Percentiles rank a stretch among this genome's conserved stretches.
Conservation (phyloP, 1,140 invertebrate genomes). For the Laupala kohalensis region DNA sequence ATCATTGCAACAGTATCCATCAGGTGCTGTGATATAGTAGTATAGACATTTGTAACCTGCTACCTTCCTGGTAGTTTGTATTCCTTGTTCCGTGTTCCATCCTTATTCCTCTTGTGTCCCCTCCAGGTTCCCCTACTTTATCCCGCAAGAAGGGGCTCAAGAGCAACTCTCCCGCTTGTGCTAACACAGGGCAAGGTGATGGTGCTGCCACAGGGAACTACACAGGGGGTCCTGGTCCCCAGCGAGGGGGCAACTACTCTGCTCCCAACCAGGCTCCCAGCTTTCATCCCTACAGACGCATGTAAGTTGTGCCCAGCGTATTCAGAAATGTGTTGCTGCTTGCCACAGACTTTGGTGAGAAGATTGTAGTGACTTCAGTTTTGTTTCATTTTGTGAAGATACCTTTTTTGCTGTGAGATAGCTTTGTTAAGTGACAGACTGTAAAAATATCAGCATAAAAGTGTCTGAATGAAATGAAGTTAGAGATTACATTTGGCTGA, state of each 20-base stretch:
- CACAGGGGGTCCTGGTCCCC: slow-evolving; percentile 23
- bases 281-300: slow-evolving; percentile 26
- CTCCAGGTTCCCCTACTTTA: neutral
- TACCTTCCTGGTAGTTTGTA: neutral
- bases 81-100: neutral
- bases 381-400: neutral
- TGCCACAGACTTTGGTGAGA: neutral
- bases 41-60: neutral
- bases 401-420: neutral
- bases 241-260: slow-evolving; percentile 22
- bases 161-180: slow-evolving; percentile 4
- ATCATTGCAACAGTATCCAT: neutral
- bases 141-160: slow-evolving; percentile 2
- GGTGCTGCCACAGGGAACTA: slow-evolving; percentile 19
- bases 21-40: neutral
- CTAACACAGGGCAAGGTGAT: slow-evolving; percentile 12
- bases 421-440: neutral
- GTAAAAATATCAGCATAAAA: neutral
- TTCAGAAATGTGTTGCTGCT: neutral
- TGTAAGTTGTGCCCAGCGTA: slow-evolving; percentile 15
- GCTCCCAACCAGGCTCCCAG: slow-evolving; percentile 21
- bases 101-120: neutral
- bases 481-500: neutral
- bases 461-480: neutral
- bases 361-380: neutral